Percentiles rank a stretch among this genome's conserved stretches.
phyloP scores from a whole-genome alignment of 2,797 vertebrate genomes.

The Rousettus madagascariensis region DNA sequence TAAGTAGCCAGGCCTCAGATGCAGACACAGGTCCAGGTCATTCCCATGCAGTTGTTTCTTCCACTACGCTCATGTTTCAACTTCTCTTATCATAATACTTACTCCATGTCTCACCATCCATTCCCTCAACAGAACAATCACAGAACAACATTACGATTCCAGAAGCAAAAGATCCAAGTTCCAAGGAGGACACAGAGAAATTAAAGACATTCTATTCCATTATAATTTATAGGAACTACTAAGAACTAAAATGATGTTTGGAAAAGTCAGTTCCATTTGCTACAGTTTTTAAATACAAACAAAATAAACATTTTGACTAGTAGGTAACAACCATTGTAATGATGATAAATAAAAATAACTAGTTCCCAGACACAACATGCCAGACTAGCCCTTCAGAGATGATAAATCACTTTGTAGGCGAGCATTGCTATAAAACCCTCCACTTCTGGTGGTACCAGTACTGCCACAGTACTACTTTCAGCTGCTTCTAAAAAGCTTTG shows the following conservation, averaged over 20 bases:
- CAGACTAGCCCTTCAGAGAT: neutral
- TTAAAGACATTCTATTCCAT: neutral
- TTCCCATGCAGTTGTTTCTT: neutral
- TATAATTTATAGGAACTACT: neutral
- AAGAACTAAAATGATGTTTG: neutral
- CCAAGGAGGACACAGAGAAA: neutral
- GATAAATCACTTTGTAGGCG: neutral
- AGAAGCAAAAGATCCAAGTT: neutral
- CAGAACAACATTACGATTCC: neutral
- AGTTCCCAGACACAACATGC: neutral
- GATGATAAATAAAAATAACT: conserved; percentile 24
- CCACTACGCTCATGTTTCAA: neutral
- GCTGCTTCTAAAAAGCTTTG: neutral
- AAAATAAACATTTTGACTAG: neutral
- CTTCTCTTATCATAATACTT: neutral
- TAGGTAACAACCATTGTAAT: neutral
- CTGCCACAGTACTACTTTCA: neutral
- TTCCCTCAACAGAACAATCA: neutral
- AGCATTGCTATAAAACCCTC: neutral
- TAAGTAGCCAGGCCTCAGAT: neutral
- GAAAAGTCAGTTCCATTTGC: neutral
- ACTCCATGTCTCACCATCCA: accelerated
- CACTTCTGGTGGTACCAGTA: neutral
- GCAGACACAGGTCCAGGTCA: neutral
- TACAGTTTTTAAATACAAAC: neutral